phyloP scores from a whole-genome alignment of 2,888 invertebrate species.

The Odiellus spinosus region DNA sequence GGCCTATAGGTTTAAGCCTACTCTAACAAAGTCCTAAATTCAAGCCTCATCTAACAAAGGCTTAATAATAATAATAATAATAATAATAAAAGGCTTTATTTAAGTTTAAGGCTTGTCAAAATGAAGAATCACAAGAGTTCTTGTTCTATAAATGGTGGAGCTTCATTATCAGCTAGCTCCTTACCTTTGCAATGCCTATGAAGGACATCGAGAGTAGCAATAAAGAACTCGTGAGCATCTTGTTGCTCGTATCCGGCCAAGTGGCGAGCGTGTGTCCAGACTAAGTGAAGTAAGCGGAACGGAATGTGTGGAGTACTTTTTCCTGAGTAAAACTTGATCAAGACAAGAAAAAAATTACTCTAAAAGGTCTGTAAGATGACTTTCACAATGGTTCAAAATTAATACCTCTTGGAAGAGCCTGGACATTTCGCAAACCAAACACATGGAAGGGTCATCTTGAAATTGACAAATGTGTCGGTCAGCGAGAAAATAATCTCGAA shows the following conservation, averaged over 20 bases:
- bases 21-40: no score
- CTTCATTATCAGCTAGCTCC: background rate
- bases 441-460: constrained; percentile 47
- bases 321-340: constrained; percentile 68
- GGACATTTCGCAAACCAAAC: constrained; percentile 90
- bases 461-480: constrained; percentile 74
- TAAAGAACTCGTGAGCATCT: constrained; percentile 97
- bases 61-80: no score
- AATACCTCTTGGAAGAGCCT: constrained; percentile 83
- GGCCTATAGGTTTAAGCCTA: no score
- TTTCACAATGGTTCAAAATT: no score
- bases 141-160: no score
- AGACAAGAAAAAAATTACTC: no score
- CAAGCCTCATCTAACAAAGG: no score
- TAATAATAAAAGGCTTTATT: no score
- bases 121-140: no score
- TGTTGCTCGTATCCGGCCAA: constrained; percentile 92
- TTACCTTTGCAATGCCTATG: constrained; percentile 51
- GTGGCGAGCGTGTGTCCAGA: constrained; percentile 92
- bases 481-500: constrained; percentile 87
- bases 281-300: constrained; percentile 73
- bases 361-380: no score
- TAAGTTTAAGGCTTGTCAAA: no score
- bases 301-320: constrained; percentile 72
- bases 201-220: constrained; percentile 79